phyloP scores from a whole-genome alignment of 2,797 vertebrate genomes.

The Peromyscus melanophrys region DNA sequence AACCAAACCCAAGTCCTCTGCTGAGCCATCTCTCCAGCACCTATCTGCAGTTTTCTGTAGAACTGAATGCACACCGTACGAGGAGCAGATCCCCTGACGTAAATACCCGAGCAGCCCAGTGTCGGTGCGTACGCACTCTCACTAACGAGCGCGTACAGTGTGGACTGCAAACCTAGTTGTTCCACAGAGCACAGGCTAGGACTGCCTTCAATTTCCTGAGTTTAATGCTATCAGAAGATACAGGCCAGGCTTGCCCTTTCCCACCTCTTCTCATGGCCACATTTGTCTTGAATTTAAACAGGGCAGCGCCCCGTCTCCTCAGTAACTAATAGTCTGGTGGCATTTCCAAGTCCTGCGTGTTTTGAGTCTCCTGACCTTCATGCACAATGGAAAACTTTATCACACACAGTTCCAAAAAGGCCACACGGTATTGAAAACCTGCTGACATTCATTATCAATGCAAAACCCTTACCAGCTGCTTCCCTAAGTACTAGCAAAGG shows the following conservation, averaged over 20 bases:
- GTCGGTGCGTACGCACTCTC: not conserved
- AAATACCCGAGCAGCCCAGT: not conserved
- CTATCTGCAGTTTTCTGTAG: not conserved
- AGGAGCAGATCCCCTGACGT: not conserved
- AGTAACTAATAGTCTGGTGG: conserved; percentile 39
- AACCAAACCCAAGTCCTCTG: not conserved
- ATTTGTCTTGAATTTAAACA: conserved; percentile 50
- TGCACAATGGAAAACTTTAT: conserved; percentile 75
- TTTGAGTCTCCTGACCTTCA: conserved; percentile 77
- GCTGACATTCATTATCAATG: not conserved
- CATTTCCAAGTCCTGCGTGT: conserved; percentile 66
- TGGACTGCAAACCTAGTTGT: not conserved
- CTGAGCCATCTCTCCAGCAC: not conserved
- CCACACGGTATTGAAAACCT: not conserved
- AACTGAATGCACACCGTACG: not conserved
- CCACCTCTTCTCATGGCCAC: not conserved
- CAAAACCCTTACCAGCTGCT: not conserved
- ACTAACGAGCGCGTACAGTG: not conserved
- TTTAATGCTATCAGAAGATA: conserved; percentile 53
- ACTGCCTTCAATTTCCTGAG: not conserved
- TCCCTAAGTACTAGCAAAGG: not conserved
- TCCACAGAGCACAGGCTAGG: not conserved
- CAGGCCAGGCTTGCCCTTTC: conserved; percentile 67
- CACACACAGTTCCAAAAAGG: conserved; percentile 34
- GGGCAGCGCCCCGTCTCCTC: conserved; percentile 10